Evolutionary conservation across 1,140 invertebrate species (phyloP).

Genomic region (Bombus sylvicola): DNA sequence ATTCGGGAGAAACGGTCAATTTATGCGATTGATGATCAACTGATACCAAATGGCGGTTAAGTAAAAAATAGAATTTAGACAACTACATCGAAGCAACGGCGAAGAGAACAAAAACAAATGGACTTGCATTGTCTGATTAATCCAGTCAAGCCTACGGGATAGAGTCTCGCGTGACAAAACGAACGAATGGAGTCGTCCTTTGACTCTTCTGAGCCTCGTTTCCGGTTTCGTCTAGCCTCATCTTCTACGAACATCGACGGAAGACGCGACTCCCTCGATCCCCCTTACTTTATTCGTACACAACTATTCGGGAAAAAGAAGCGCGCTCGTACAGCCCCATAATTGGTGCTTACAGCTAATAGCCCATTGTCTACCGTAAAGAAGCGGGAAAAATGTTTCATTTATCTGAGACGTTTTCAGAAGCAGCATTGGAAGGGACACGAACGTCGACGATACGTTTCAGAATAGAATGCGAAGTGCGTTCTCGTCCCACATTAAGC

Average conservation of each 20-base stretch:
- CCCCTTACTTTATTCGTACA: slow-evolving; percentile 25
- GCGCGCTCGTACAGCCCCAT: slow-evolving; percentile 19
- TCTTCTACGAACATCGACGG: background rate
- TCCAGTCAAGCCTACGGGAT: background rate
- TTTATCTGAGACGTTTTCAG: slow-evolving; percentile 47
- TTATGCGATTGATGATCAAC: too few species aligned
- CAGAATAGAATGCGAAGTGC: slow-evolving; percentile 39
- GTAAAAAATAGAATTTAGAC: background rate
- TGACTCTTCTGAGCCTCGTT: background rate
- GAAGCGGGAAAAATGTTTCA: slow-evolving; percentile 50
- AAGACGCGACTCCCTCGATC: background rate
- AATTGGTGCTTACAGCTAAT: slow-evolving; percentile 56
- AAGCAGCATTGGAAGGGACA: slow-evolving; percentile 10
- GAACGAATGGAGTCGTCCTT: background rate
- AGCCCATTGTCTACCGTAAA: slow-evolving; percentile 55
- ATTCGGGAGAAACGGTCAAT: background rate
- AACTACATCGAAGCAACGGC: background rate
- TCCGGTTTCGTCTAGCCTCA: background rate
- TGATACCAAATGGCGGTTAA: background rate
- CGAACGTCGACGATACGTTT: slow-evolving; percentile 18
- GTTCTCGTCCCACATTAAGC: slow-evolving; percentile 39
- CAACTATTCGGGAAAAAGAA: slow-evolving; percentile 27
- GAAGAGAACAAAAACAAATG: background rate
- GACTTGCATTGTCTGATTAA: slow-evolving; percentile 23
- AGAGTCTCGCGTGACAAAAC: background rate